Conservation (phyloP, 2,797 vertebrate species). For the Carduelis carduelis region DNA sequence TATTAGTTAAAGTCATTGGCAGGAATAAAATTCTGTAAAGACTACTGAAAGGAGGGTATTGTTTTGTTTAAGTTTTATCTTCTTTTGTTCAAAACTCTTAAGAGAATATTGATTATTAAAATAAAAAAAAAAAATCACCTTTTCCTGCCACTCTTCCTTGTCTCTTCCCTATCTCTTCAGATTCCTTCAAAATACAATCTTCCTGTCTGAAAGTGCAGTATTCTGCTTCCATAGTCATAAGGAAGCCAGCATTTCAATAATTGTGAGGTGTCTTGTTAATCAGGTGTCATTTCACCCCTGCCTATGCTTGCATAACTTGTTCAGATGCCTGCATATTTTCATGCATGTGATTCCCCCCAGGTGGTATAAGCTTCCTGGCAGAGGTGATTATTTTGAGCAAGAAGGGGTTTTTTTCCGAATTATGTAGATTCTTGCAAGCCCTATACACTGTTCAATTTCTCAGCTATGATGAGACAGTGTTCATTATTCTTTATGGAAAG, state of each 20-base stretch:
- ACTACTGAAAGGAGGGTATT: neutral
- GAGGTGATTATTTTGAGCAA: neutral
- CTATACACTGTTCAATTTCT: neutral
- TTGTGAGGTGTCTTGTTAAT: neutral
- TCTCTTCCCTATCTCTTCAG: neutral
- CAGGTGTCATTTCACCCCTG: neutral
- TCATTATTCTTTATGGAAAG: neutral
- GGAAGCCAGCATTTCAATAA: neutral
- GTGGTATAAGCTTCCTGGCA: neutral
- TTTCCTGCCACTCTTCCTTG: neutral
- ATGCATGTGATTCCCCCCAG: neutral
- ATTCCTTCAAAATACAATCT: neutral
- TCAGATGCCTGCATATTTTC: constrained; percentile 26
- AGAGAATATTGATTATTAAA: constrained; percentile 1
- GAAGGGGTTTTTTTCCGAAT: neutral
- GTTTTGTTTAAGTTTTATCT: neutral
- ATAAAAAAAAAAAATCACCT: neutral
- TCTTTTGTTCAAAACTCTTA: neutral
- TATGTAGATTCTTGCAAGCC: neutral
- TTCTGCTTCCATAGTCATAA: neutral
- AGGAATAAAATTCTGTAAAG: neutral
- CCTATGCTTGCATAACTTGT: neutral
- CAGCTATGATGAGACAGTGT: neutral
- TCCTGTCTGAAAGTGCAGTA: neutral
- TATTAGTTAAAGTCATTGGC: neutral